phyloP scores from a whole-genome alignment of 2,888 invertebrate species.

The Caenorhabditis panamensis region DNA sequence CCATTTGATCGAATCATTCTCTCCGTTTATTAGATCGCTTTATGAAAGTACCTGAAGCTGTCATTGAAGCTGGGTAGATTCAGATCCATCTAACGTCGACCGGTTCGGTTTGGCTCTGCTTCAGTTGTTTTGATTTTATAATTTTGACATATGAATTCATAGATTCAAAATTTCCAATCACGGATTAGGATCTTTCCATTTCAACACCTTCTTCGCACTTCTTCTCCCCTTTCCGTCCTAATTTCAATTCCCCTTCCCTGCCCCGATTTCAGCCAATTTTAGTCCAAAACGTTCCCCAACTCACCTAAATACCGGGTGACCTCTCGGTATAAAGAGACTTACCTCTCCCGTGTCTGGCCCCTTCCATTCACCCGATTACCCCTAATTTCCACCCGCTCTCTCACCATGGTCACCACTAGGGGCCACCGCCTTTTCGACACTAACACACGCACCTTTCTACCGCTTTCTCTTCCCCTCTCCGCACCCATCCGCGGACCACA shows the following conservation, averaged over 20 bases:
- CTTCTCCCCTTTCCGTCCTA: not conserved
- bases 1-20: not conserved
- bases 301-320: constrained; percentile 18
- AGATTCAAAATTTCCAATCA: no score
- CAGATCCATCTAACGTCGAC: no score
- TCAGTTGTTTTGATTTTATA: no score
- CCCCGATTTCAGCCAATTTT: constrained; percentile 29
- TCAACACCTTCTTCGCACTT: not conserved
- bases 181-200: no score
- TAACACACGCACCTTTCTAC: constrained; percentile 20
- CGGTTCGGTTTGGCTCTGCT: no score
- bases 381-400: constrained; percentile 41
- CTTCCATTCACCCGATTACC: constrained; percentile 40
- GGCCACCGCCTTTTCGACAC: constrained; percentile 22
- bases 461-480: constrained; percentile 1
- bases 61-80: no score
- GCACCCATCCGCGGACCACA: not conserved
- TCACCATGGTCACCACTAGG: constrained; percentile 27
- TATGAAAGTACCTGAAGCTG: no score
- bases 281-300: not conserved
- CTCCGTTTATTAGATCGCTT: not conserved
- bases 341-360: constrained; percentile 7
- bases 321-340: constrained; percentile 29
- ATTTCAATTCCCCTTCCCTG: not conserved
- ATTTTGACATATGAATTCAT: no score